These are phyloP conservation scores for Trissolcus brochymenae DNA, from an alignment of 2,888 invertebrate species.

Conservation along the genomic window DNA sequence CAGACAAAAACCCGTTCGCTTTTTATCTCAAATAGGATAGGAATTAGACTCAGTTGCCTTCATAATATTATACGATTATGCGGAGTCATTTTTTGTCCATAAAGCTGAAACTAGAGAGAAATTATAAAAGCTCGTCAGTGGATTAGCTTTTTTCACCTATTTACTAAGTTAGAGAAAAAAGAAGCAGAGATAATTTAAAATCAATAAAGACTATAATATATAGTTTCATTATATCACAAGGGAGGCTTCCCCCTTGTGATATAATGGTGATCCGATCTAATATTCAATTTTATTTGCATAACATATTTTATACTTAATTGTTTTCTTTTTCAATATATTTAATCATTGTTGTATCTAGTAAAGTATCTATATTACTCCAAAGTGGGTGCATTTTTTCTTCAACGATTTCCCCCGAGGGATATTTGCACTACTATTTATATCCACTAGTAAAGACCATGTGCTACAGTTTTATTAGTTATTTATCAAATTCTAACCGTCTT, in stretches of 20 bases:
- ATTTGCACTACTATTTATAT: too few species aligned
- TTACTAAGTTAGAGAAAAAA: constrained; percentile 9
- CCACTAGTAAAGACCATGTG: too few species aligned
- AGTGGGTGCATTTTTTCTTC: too few species aligned
- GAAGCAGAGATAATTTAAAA: constrained; percentile 5
- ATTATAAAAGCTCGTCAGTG: constrained; percentile 9
- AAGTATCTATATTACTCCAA: too few species aligned
- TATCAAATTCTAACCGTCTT: too few species aligned
- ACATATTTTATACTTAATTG: too few species aligned
- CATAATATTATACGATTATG: constrained; percentile 29
- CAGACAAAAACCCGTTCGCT: constrained; percentile 13
- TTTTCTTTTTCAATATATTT: too few species aligned
- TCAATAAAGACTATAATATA: background rate
- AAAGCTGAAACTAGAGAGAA: background rate
- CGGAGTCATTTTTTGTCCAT: constrained; percentile 6
- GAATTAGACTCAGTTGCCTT: constrained; percentile 12
- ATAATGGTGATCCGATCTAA: too few species aligned
- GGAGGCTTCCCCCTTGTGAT: background rate
- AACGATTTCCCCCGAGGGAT: too few species aligned
- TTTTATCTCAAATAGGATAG: constrained; percentile 22
- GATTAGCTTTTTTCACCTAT: constrained; percentile 15
- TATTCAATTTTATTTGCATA: too few species aligned
- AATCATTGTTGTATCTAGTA: too few species aligned
- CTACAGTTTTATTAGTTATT: too few species aligned
- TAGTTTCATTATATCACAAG: constrained; percentile 1